phyloP scores from a whole-genome alignment of 2,113 vertebrate species.

The Uria lomvia region DNA sequence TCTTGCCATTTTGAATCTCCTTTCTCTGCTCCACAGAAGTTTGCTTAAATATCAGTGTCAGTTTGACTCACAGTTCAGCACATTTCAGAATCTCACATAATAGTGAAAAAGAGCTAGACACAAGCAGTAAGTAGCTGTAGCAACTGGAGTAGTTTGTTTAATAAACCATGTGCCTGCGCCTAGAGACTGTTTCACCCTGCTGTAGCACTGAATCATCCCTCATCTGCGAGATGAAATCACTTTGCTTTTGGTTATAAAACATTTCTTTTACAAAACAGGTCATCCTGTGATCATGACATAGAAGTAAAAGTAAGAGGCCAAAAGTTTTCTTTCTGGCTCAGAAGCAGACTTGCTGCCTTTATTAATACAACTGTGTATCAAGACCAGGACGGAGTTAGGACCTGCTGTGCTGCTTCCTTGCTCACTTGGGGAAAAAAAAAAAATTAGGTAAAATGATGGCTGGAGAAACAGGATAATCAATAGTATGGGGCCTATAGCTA shows the following conservation, averaged over 20 bases:
- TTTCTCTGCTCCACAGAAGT: neutral
- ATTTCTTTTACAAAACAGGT: neutral
- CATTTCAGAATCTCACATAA: neutral
- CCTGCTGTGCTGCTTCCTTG: neutral
- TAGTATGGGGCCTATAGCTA: neutral
- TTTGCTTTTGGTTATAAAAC: slow-evolving; percentile 30
- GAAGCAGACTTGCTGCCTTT: neutral
- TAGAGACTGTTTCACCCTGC: neutral
- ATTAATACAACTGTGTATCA: neutral
- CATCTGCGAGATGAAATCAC: slow-evolving; percentile 28
- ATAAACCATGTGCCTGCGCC: slow-evolving; percentile 6
- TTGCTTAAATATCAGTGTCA: neutral
- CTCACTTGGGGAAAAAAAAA: neutral
- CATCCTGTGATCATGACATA: neutral
- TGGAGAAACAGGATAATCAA: neutral
- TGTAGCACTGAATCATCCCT: slow-evolving; percentile 27
- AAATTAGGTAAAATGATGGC: neutral
- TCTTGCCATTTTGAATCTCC: neutral
- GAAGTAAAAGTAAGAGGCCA: neutral
- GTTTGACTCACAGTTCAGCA: neutral
- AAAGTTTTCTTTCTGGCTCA: neutral
- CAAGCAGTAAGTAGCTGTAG: slow-evolving; percentile 11
- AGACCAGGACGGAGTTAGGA: neutral
- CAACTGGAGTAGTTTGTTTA: slow-evolving; percentile 49
- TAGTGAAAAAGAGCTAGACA: neutral